phyloP scores from a whole-genome alignment of 2,888 invertebrate genomes.

The Unio delphinus region DNA sequence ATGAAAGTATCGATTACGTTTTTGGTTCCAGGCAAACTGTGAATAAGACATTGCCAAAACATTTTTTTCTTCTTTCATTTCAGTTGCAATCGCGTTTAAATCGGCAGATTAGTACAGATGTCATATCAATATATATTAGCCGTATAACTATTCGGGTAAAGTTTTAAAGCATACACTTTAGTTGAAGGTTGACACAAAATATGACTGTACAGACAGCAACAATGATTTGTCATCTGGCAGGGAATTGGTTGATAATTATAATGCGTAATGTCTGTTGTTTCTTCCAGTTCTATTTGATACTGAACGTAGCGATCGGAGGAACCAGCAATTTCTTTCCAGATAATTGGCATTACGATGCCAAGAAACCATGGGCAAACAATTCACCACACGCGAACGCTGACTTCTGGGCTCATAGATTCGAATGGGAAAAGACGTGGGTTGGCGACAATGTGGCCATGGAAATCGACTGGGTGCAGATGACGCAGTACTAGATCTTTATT shows the following conservation, averaged over 20 bases:
- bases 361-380: constrained; percentile 83
- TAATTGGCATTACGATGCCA: constrained; percentile 21
- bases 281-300: constrained; percentile 70
- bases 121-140: too few relatives aligned
- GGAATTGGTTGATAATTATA: background rate
- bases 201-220: too few relatives aligned
- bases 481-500: constrained; percentile 14
- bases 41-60: too few relatives aligned
- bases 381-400: constrained; percentile 75
- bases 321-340: constrained; percentile 69
- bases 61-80: too few relatives aligned
- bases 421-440: constrained; percentile 80
- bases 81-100: too few relatives aligned
- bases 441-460: constrained; percentile 75
- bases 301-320: constrained; percentile 57
- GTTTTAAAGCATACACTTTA: too few relatives aligned
- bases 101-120: too few relatives aligned
- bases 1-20: too few relatives aligned
- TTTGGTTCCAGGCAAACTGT: too few relatives aligned
- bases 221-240: too few relatives aligned
- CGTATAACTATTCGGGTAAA: background rate
- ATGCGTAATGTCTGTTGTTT: constrained; percentile 4
- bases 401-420: constrained; percentile 78
- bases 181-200: too few relatives aligned
- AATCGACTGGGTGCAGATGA: constrained; percentile 80